Percentiles rank a stretch among this genome's conserved stretches.
These are phyloP conservation scores for Actinopyga echinites DNA, from an alignment of 53 echinoderm and acorn worm species.

Conservation along the genomic window DNA sequence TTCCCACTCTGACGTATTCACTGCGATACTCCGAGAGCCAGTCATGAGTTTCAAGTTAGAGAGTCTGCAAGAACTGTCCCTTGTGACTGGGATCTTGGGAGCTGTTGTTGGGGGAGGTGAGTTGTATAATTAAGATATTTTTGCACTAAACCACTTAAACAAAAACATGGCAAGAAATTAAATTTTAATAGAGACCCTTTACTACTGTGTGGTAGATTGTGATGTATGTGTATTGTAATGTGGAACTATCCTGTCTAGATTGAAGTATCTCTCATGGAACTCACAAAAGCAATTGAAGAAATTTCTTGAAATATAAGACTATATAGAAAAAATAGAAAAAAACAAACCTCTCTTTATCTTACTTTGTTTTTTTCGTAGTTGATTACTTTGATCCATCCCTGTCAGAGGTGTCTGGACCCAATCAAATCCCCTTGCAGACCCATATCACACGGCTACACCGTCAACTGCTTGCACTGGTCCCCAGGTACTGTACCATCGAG, in stretches of 20 bases:
- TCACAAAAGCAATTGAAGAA: too few species aligned
- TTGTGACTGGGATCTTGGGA: conserved; percentile 80
- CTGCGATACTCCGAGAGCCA: conserved; percentile 83
- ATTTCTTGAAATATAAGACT: too few species aligned
- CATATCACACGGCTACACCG: conserved; percentile 93
- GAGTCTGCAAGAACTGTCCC: conserved; percentile 79
- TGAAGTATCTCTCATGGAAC: too few species aligned
- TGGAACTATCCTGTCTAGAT: too few species aligned
- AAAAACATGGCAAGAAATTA: too few species aligned
- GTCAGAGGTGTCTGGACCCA: conserved; percentile 40
- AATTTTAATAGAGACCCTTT: too few species aligned
- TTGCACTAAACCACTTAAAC: too few species aligned
- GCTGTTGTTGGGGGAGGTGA: conserved; percentile 84
- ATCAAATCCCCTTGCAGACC: conserved; percentile 79
- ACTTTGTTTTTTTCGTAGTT: conserved; percentile 49
- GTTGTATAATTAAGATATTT: background rate
- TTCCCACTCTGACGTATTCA: conserved; percentile 86
- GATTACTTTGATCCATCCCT: conserved; percentile 75
- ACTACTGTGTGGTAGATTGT: too few species aligned
- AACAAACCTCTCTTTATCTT: too few species aligned
- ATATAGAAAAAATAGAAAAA: too few species aligned
- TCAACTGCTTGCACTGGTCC: conserved; percentile 89
- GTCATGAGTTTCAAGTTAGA: conserved; percentile 60
- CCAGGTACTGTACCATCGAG: conserved; percentile 79
- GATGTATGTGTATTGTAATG: too few species aligned